phyloP scores from a whole-genome alignment of 1,140 invertebrate genomes.

The Liolophura sinensis region DNA sequence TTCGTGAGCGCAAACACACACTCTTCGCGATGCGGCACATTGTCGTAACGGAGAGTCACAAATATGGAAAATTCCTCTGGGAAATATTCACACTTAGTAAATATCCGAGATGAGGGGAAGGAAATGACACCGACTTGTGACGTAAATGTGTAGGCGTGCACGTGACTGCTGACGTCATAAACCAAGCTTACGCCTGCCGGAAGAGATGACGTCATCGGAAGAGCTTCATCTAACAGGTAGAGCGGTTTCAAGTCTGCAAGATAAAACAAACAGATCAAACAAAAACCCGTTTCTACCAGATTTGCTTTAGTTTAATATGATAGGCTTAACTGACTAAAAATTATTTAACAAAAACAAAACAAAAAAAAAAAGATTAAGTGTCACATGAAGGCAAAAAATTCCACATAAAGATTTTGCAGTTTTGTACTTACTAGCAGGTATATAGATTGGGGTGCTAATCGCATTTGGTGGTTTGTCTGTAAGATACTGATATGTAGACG shows the following conservation, averaged over 20 bases:
- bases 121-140: slow-evolving; percentile 26
- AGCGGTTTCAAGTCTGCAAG: slow-evolving; percentile 36
- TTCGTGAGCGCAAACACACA: slow-evolving; percentile 37
- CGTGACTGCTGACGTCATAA: slow-evolving; percentile 40
- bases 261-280: not conserved
- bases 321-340: too few relatives aligned
- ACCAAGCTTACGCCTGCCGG: slow-evolving; percentile 42
- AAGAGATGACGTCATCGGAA: slow-evolving; percentile 32
- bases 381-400: too few relatives aligned
- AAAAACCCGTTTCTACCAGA: too few relatives aligned
- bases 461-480: too few relatives aligned
- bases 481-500: too few relatives aligned
- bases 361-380: too few relatives aligned
- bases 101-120: slow-evolving; percentile 24
- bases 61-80: slow-evolving; percentile 53
- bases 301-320: too few relatives aligned
- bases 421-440: too few relatives aligned
- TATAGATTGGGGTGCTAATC: too few relatives aligned
- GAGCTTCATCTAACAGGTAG: slow-evolving; percentile 35
- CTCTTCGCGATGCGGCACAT: slow-evolving; percentile 23
- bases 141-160: slow-evolving; percentile 41
- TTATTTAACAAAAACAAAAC: too few relatives aligned
- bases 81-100: slow-evolving; percentile 39
- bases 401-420: too few relatives aligned
- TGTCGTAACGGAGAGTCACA: slow-evolving; percentile 35